Base-by-base conservation (phyloP, 2,797 vertebrate species). In the Rhinophrynus dorsalis region DNA sequence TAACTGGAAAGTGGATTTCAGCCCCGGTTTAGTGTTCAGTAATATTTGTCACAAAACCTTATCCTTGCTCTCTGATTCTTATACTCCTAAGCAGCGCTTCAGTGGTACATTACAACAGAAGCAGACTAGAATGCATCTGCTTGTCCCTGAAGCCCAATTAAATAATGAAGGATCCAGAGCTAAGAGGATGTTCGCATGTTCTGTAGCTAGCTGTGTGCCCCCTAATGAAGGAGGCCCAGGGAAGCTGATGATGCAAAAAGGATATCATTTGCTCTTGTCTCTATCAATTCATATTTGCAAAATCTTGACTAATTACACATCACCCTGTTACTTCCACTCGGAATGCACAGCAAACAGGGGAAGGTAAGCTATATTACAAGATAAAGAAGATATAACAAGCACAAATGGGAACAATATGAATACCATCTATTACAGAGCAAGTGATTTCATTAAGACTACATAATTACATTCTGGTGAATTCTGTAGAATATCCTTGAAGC, bases 221-320 rank as follows among this genome's bases (percentile, higher is more conserved):
- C 26, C 27, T 23, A 68, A 23, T 32, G 20, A 67, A 58, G 21
- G 17, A 64, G 52, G 20, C 32, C 29, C 5, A 4, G 42, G 27
- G 55, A 74, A 67, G 23, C 33, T 8, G 70, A 70, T 20, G 26
- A 63, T 54, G 29, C 47, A 8, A 2, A 32, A 24, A 40, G n/a
- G 21, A 6, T 38, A 26, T n/a, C 24, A 32, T 29, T 33, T 56
- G 40, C 9, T 17, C 44, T 44, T 15, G 27, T 60, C 24, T 54
- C 21, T 26, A 6, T 27, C 18, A 15, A 50, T 56, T 32, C 21
- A 57, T 51, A 42, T 50, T 51, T 74, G 40, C 58, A 6, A 33
- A 17, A 12, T n/a, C 20, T 12, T n/a, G 38, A 24, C 17, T 59
- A 58, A 44, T 29, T 24, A 21, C 38, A 33, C 6, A 11, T 21